phyloP scores from a whole-genome alignment of 2,888 invertebrate species.

The Bombylius major region DNA sequence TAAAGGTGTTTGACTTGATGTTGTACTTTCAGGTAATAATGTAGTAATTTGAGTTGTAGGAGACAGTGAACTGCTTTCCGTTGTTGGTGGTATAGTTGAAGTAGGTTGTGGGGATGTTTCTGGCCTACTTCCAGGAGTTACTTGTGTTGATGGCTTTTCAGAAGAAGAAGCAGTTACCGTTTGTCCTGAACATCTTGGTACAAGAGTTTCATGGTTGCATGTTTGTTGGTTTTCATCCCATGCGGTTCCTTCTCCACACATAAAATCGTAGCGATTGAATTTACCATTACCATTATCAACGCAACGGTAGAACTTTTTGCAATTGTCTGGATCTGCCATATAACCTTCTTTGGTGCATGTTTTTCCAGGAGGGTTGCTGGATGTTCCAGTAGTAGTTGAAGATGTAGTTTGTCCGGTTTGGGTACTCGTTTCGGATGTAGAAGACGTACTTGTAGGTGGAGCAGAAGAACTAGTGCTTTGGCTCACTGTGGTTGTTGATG shows the following conservation, averaged over 20 bases:
- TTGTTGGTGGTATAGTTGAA: background rate
- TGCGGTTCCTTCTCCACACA: slow-evolving; percentile 43
- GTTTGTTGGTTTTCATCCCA: slow-evolving; percentile 45
- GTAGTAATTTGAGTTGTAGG: background rate
- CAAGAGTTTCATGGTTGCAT: slow-evolving; percentile 37
- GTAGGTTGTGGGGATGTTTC: background rate
- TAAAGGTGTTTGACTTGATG: slow-evolving; percentile 1
- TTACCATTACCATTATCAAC: slow-evolving; percentile 35
- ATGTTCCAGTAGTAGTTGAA: background rate
- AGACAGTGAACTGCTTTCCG: background rate
- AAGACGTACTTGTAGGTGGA: slow-evolving; percentile 14
- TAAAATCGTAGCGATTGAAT: slow-evolving; percentile 39
- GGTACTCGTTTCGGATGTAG: background rate
- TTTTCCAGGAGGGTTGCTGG: background rate
- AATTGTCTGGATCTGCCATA: slow-evolving; percentile 38
- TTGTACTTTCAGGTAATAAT: background rate
- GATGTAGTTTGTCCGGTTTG: background rate
- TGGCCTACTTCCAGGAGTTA: background rate
- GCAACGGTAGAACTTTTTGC: slow-evolving; percentile 47
- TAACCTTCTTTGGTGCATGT: slow-evolving; percentile 37
- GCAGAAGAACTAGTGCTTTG: background rate
- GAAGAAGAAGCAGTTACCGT: background rate
- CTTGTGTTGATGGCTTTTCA: background rate
- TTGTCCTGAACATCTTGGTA: slow-evolving; percentile 13
- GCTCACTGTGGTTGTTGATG: background rate